These are phyloP conservation scores for Terrapene triunguis DNA, from an alignment of 2,113 vertebrate genomes.

Conservation along the genomic window DNA sequence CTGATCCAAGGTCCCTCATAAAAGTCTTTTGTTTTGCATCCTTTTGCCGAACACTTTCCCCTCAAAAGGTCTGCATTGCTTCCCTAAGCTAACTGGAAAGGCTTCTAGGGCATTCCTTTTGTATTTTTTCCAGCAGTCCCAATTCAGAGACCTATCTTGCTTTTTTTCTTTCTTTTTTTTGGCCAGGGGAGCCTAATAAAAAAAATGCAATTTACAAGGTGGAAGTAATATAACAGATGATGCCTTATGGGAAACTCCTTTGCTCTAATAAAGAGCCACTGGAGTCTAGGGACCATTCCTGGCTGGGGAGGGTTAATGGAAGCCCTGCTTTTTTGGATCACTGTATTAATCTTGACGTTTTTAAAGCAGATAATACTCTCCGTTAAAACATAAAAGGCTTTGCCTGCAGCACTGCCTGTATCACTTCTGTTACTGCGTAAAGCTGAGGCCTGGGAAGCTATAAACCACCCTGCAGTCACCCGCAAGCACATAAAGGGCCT, in stretches of 20 bases:
- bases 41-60: neutral
- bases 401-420: slow-evolving; percentile 55
- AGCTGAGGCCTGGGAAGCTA: slow-evolving; percentile 47
- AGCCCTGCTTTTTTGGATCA: slow-evolving; percentile 60
- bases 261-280: slow-evolving; percentile 61
- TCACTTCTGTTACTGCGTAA: neutral
- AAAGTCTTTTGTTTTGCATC: neutral
- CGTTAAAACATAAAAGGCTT: slow-evolving; percentile 59
- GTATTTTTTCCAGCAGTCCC: neutral
- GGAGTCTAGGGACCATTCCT: slow-evolving; percentile 46
- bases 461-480: slow-evolving; percentile 54
- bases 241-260: slow-evolving; percentile 63
- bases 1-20: neutral
- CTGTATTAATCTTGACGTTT: slow-evolving; percentile 52
- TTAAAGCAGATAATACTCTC: slow-evolving; percentile 62
- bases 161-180: neutral
- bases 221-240: slow-evolving; percentile 65
- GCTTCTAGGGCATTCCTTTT: neutral
- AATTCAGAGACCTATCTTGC: neutral
- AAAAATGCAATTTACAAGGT: slow-evolving; percentile 53
- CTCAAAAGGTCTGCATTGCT: neutral
- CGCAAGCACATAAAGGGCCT: slow-evolving; percentile 45
- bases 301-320: slow-evolving; percentile 62
- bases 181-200: neutral
- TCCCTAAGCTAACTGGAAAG: neutral